Conservation (phyloP, 2,113 vertebrate species). For the Stercorarius parasiticus region DNA sequence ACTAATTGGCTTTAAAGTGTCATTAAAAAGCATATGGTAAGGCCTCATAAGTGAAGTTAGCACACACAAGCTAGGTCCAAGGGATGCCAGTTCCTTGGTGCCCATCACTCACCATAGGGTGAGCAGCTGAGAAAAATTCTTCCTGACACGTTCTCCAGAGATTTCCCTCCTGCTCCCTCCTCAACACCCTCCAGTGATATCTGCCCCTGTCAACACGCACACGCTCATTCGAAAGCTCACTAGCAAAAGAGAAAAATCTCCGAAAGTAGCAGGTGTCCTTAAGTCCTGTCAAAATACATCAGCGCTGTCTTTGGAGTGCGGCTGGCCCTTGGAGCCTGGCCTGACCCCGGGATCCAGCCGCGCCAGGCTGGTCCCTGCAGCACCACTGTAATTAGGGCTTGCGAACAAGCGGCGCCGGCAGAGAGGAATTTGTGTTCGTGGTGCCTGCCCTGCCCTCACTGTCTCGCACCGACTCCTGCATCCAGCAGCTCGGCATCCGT, state of each 20-base stretch:
- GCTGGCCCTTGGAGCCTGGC: slow-evolving; percentile 1
- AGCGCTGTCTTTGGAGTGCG: background rate
- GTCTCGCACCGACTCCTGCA: background rate
- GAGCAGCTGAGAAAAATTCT: background rate
- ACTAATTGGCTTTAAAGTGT: background rate
- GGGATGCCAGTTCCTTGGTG: background rate
- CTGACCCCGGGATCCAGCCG: background rate
- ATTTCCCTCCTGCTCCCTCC: slow-evolving; percentile 35
- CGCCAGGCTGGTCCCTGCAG: background rate
- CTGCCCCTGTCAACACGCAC: slow-evolving; percentile 55
- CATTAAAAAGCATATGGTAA: background rate
- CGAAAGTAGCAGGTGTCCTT: slow-evolving; percentile 55
- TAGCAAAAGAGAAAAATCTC: slow-evolving; percentile 30
- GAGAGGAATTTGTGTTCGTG: background rate
- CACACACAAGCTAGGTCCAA: background rate
- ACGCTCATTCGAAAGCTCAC: background rate
- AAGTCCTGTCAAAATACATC: slow-evolving; percentile 68
- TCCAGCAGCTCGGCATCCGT: fast-evolving
- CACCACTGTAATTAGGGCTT: background rate
- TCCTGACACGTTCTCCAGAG: slow-evolving; percentile 18
- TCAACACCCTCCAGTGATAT: slow-evolving; percentile 52
- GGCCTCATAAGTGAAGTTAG: background rate
- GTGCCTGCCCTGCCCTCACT: background rate
- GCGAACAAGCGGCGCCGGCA: background rate
- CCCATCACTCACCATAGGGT: background rate